Conservation (phyloP, 2,113 vertebrate genomes). For the Sinosuthora webbiana region DNA sequence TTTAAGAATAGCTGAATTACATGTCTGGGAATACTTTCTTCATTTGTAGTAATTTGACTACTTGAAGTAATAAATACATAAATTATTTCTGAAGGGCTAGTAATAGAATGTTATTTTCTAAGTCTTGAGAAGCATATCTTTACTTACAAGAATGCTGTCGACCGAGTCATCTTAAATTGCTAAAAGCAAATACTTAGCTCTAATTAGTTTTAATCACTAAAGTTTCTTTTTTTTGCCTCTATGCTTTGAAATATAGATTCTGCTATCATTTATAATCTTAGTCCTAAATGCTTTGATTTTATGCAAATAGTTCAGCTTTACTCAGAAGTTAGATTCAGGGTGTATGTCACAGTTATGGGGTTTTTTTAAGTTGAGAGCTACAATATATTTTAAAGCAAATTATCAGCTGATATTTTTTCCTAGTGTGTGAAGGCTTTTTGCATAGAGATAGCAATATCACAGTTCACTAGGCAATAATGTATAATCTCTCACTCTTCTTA, state of each 20-base stretch:
- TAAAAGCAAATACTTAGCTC: constrained; percentile 54
- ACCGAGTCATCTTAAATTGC: constrained; percentile 36
- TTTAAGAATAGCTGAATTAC: background rate
- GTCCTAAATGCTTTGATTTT: constrained; percentile 42
- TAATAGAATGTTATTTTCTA: background rate
- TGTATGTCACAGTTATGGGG: background rate
- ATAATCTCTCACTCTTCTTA: background rate
- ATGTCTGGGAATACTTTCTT: background rate
- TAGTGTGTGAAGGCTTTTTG: background rate
- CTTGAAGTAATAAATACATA: constrained; percentile 7
- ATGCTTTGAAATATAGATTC: constrained; percentile 22
- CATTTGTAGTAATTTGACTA: constrained; percentile 22
- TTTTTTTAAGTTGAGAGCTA: background rate
- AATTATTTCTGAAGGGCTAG: background rate
- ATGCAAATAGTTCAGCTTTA: constrained; percentile 20
- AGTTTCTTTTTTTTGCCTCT: background rate
- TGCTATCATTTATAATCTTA: constrained; percentile 14
- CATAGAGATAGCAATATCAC: background rate
- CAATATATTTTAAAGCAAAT: background rate
- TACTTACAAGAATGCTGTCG: background rate
- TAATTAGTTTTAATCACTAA: constrained; percentile 57
- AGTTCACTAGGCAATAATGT: background rate
- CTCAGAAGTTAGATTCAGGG: background rate
- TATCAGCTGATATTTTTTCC: background rate
- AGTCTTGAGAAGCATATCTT: constrained; percentile 15